Percentiles rank a stretch among this genome's conserved stretches.
These are phyloP conservation scores for Aphelenchoides bicaudatus DNA, from an alignment of 2,888 invertebrate genomes.

Conservation along the genomic window DNA sequence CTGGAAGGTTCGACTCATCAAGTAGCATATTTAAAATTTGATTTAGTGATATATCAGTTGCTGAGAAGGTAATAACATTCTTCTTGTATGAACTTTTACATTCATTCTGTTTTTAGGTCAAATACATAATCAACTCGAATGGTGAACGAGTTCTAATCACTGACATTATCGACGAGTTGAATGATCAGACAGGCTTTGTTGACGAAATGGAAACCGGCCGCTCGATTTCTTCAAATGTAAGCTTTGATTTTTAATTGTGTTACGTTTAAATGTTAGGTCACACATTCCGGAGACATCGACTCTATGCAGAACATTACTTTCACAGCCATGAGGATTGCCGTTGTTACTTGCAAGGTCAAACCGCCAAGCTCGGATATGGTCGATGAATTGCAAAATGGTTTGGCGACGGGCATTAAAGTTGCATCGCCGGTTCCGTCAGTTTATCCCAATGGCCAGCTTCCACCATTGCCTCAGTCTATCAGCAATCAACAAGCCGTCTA, in stretches of 20 bases:
- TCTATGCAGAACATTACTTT: conserved; percentile 39
- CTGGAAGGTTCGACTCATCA: no score
- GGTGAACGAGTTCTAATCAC: conserved; percentile 45
- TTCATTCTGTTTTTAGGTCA: conserved; percentile 34
- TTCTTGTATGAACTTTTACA: neutral
- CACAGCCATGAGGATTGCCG: conserved; percentile 59
- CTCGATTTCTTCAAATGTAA: conserved; percentile 39
- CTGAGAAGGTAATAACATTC: conserved; percentile 40
- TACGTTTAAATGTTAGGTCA: conserved; percentile 35
- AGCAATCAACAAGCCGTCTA: conserved; percentile 19
- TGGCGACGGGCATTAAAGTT: conserved; percentile 24
- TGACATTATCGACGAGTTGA: conserved; percentile 44
- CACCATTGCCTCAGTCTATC: neutral
- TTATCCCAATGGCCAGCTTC: neutral
- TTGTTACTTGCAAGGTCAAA: conserved; percentile 59
- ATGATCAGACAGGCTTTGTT: conserved; percentile 29
- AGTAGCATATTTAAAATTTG: no score
- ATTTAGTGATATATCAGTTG: conserved; percentile 57
- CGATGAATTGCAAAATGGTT: conserved; percentile 17
- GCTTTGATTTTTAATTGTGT: neutral
- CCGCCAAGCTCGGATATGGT: conserved; percentile 47
- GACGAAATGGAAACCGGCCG: conserved; percentile 33
- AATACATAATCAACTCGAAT: conserved; percentile 50
- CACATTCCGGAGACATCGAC: conserved; percentile 57
- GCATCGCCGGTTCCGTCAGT: conserved; percentile 25